A percentile compares a stretch with the other conserved stretches of the same genome.
Conservation (phyloP, 2,797 vertebrate species). For the Sebastes steindachneri region DNA sequence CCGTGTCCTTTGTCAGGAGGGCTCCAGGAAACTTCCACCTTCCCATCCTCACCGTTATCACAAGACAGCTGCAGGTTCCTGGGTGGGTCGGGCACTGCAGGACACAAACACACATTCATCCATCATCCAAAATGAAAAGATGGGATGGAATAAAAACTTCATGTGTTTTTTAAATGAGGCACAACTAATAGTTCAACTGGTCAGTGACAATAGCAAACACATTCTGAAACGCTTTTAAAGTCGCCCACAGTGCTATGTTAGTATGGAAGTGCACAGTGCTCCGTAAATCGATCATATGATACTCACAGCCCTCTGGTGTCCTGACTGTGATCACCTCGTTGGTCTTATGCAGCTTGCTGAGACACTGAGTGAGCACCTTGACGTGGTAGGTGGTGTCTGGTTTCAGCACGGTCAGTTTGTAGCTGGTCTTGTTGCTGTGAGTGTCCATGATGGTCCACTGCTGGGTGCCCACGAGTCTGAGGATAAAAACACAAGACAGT, state of each 20-base stretch:
- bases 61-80: conserved; percentile 89
- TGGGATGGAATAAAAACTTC: neutral
- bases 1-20: conserved; percentile 88
- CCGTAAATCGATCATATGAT: neutral
- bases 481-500: neutral
- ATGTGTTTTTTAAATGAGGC: neutral
- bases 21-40: conserved; percentile 86
- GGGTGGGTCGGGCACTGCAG: conserved; percentile 91
- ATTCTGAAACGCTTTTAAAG: neutral
- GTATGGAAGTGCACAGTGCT: too few species aligned
- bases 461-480: conserved; percentile 89
- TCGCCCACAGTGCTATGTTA: neutral
- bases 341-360: conserved; percentile 90
- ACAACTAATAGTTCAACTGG: neutral
- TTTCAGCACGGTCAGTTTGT: conserved; percentile 88
- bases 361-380: conserved; percentile 95
- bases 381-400: conserved; percentile 95
- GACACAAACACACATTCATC: neutral
- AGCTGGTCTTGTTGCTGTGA: conserved; percentile 93
- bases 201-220: neutral
- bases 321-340: conserved; percentile 91
- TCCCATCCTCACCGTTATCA: conserved; percentile 86
- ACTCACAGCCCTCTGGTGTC: conserved; percentile 94
- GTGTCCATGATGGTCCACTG: conserved; percentile 92
- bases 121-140: neutral